These are phyloP conservation scores for Planiliza haematocheilus DNA, from an alignment of 2,113 vertebrate species.

Conservation along the genomic window DNA sequence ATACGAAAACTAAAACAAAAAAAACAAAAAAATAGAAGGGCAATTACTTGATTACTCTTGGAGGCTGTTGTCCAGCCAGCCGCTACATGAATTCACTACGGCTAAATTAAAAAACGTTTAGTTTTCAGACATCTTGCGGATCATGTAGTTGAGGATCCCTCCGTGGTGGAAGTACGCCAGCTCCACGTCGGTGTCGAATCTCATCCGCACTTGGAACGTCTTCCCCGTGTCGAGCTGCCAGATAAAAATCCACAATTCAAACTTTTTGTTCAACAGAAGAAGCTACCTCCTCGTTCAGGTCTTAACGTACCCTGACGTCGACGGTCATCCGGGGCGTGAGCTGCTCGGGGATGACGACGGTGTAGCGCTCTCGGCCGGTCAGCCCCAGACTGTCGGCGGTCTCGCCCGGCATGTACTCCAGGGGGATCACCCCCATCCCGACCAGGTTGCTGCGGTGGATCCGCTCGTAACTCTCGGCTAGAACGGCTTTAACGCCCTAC, in stretches of 20 bases:
- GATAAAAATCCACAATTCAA: neutral
- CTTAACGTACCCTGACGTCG: conserved; percentile 86
- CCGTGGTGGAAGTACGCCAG: conserved; percentile 93
- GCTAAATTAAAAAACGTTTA: conserved; percentile 34
- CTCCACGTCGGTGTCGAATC: conserved; percentile 97
- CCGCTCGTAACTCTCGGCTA: conserved; percentile 97
- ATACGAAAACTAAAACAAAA: too few relatives aligned
- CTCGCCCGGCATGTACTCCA: conserved; percentile 92
- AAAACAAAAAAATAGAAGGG: neutral
- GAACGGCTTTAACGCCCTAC: conserved; percentile 93
- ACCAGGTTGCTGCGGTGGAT: conserved; percentile 98
- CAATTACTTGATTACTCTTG: neutral
- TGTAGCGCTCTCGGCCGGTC: conserved; percentile 90
- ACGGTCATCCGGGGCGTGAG: conserved; percentile 88
- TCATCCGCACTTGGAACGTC: conserved; percentile 89
- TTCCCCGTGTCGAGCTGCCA: conserved; percentile 91
- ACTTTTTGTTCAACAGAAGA: too few relatives aligned
- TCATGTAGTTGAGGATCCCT: conserved; percentile 99
- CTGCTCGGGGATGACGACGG: conserved; percentile 86
- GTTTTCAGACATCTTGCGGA: conserved; percentile 91
- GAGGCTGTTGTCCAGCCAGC: neutral
- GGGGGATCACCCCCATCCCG: conserved; percentile 96
- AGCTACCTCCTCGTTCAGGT: too few relatives aligned
- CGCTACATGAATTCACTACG: too few relatives aligned
- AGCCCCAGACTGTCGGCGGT: conserved; percentile 88